Conservation (phyloP, 2,113 vertebrate species). For the Vulpes vulpes region DNA sequence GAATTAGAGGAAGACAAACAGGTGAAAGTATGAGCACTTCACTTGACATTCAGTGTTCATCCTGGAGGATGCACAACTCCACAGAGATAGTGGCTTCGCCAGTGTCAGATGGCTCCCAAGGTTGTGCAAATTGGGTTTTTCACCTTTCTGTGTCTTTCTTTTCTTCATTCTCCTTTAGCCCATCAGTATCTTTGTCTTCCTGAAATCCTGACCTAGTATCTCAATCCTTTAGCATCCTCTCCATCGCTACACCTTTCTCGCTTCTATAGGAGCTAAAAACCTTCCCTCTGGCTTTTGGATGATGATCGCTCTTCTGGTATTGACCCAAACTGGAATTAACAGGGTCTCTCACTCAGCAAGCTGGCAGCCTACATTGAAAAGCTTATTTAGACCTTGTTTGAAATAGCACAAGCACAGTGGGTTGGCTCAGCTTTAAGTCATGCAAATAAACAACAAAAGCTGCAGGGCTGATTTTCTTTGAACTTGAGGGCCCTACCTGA, state of each 20-base stretch:
- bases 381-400: neutral
- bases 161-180: neutral
- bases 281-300: neutral
- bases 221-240: neutral
- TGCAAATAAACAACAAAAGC: conserved; percentile 9
- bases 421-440: neutral
- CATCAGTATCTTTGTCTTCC: neutral
- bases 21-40: neutral
- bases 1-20: conserved; percentile 53
- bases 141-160: neutral
- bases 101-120: neutral
- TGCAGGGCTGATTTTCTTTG: conserved; percentile 30
- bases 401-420: neutral
- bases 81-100: fast-evolving
- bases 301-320: neutral
- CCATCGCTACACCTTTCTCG: neutral
- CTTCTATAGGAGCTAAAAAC: neutral
- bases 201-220: neutral
- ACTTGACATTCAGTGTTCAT: neutral
- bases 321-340: neutral
- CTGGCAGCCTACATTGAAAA: neutral
- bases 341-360: neutral
- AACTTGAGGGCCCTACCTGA: conserved; percentile 47
- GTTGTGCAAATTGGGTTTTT: neutral
- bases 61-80: fast-evolving